These are phyloP conservation scores for Ciconia boyciana DNA, from an alignment of 2,113 vertebrate genomes.

Conservation along the genomic window DNA sequence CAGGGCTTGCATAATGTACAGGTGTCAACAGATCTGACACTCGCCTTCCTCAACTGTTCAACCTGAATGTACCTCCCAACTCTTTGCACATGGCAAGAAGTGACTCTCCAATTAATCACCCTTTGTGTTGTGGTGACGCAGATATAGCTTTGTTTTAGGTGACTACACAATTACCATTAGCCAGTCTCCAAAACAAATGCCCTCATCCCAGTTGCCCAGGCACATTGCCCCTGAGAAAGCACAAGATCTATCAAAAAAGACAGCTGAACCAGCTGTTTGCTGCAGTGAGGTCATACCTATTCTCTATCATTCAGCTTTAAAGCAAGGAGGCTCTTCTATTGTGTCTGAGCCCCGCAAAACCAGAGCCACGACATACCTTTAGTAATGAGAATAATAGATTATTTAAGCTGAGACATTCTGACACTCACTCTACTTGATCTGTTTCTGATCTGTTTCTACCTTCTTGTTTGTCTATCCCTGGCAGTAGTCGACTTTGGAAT, in stretches of 20 bases:
- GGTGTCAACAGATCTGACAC: background rate
- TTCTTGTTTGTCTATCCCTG: background rate
- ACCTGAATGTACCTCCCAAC: background rate
- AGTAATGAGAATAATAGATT: background rate
- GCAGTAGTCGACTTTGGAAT: background rate
- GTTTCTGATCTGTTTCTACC: background rate
- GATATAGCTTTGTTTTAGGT: background rate
- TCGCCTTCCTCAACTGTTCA: background rate
- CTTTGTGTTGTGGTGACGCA: background rate
- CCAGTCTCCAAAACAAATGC: background rate
- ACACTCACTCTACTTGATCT: background rate
- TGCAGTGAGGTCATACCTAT: background rate
- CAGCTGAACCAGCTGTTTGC: background rate
- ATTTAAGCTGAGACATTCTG: background rate
- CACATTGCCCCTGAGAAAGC: background rate
- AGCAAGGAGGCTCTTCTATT: background rate
- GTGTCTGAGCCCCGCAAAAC: background rate
- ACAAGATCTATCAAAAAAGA: background rate
- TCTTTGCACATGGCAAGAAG: background rate
- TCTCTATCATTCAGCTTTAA: background rate
- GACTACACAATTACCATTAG: background rate
- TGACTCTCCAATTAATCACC: background rate
- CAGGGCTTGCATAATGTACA: background rate
- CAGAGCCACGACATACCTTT: background rate
- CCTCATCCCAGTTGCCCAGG: background rate